Evolutionary conservation across 2,113 vertebrate genomes (phyloP).

Genomic region (Chaetodon trifascialis): DNA sequence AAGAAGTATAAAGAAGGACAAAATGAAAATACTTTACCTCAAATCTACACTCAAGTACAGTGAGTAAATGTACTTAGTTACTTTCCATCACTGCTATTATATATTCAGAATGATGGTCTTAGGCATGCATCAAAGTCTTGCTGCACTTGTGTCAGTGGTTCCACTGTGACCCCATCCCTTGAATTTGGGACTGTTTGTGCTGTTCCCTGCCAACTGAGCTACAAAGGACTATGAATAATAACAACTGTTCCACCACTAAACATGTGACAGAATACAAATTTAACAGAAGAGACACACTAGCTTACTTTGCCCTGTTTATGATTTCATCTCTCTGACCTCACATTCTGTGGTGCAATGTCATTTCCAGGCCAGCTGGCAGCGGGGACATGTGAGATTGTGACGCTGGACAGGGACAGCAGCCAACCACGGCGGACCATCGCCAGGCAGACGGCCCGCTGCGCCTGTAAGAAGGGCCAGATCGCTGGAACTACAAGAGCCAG

Average conservation of each 20-base stretch:
- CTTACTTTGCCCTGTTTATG: conserved; percentile 66
- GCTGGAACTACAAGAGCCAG: conserved; percentile 97
- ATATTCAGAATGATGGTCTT: neutral
- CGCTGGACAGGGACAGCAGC: conserved; percentile 97
- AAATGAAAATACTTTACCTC: too few species aligned
- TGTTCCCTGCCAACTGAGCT: neutral
- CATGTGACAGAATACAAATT: conserved; percentile 14
- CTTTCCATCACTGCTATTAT: neutral
- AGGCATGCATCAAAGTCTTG: too few species aligned
- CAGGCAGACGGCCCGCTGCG: conserved; percentile 98
- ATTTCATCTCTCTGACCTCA: conserved; percentile 66
- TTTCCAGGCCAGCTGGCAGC: conserved; percentile 97
- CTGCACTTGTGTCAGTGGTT: neutral
- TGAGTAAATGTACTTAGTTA: neutral
- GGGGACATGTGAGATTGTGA: conserved; percentile 98
- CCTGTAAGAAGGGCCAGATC: conserved; percentile 99
- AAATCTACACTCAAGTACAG: too few species aligned
- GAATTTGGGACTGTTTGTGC: neutral
- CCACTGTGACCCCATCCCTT: neutral
- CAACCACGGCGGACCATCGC: conserved; percentile 98
- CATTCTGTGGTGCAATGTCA: conserved; percentile 75
- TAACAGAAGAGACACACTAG: conserved; percentile 29
- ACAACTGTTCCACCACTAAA: neutral
- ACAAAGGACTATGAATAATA: neutral
- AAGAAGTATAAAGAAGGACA: too few species aligned